Evolutionary conservation across 2,888 invertebrate species (phyloP), one percentile per base, ranked within the genome.

Genomic region (Eupithecia vulgata): DNA sequence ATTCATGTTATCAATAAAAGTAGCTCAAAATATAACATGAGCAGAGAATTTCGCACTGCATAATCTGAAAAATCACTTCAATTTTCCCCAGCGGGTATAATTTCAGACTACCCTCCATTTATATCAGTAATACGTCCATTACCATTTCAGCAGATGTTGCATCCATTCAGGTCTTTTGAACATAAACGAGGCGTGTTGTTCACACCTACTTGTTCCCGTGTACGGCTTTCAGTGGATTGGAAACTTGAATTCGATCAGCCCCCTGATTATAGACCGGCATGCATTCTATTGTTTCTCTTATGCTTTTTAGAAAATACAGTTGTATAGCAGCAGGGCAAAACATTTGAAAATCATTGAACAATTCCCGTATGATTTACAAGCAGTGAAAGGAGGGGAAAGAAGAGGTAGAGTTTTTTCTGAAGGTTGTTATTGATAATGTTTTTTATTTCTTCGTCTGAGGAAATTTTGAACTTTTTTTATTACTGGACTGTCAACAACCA

Each of bases 191-290:
- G 68, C 69, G 72, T 72, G 65, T 72, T 78, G 78, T 77, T 78
- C 76, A 79, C 61, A 37, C 79, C 37, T 64, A 57, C 57, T 64
- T 64, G 35, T 64, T 35, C 35, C n/a, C 77, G 81, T 81, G 81
- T 83, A 81, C 79, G 79, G 81, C 81, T 84, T 80, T 83, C 81
- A 84, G 81, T 81, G 80, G 79, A 82, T 84, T 82, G 82, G 85
- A 85, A 83, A 81, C 80, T 81, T 82, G 75, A 79, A 83, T 83
- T 82, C 64, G 37, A 75, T 72, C 71, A 74, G 73, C 5, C 15
- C 25, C 69, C 45, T 57, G 69, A 48, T 48, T 48, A 34, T 17
- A 21, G 57, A 59, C 40, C 45, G 5, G 17, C 13, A 17, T 0
- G 48, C 34, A 8, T 61, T 34, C 34, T 61, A 61, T 61, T 34